These are phyloP conservation scores for Trididemnum nubilum DNA, from an alignment of 23 tunicate genomes.

Conservation along the genomic window DNA sequence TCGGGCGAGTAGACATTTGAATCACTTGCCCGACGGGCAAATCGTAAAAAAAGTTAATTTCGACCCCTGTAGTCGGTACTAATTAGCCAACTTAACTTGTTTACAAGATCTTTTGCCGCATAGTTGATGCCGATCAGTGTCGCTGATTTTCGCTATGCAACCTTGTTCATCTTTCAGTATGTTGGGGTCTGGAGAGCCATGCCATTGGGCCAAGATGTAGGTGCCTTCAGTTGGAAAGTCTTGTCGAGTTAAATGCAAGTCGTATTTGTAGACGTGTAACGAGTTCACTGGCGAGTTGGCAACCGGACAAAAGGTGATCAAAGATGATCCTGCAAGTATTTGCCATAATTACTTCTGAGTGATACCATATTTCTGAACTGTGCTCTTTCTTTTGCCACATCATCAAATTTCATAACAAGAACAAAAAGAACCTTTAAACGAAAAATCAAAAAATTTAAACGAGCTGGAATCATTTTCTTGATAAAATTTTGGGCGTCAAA, in stretches of 20 bases:
- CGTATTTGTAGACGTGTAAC: slow-evolving; percentile 53
- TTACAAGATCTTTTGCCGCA: slow-evolving; percentile 26
- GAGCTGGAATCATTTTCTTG: no score
- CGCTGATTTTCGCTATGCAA: slow-evolving; percentile 56
- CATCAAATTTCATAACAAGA: no score
- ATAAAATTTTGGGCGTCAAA: no score
- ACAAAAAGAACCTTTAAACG: no score
- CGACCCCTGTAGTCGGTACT: no score
- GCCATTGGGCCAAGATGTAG: slow-evolving; percentile 87
- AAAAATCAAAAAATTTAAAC: no score
- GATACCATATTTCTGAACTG: not conserved
- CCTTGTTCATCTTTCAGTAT: slow-evolving; percentile 55
- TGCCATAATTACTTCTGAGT: no score
- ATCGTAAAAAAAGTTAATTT: no score
- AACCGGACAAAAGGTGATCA: slow-evolving; percentile 43
- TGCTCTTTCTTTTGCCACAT: not conserved
- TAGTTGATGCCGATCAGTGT: slow-evolving; percentile 27
- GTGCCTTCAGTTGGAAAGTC: slow-evolving; percentile 37
- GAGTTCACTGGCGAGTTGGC: slow-evolving; percentile 25
- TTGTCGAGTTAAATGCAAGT: slow-evolving; percentile 38
- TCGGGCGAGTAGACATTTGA: no score
- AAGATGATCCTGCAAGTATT: slow-evolving; percentile 24
- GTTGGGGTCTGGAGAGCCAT: slow-evolving; percentile 80
- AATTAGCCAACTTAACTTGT: no score
- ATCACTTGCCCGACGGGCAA: no score